Base-by-base conservation (phyloP, 2,888 invertebrate species). In the Drosophila anomalipes region DNA sequence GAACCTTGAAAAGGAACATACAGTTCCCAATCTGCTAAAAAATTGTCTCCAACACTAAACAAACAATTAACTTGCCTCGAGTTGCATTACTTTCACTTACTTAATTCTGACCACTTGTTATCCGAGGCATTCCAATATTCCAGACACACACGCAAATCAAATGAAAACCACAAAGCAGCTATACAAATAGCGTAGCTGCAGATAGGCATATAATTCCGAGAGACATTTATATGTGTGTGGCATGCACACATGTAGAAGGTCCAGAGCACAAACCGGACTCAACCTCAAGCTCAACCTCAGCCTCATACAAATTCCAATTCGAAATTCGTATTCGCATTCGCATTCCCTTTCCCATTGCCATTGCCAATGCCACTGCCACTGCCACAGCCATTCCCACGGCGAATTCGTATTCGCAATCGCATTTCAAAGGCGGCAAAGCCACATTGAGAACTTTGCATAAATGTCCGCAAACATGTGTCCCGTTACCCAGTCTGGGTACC, bases 401-500 rank as follows among this genome's bases (percentile, higher is more conserved):
- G 7, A 49, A 67, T 53, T 33, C 47, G 41, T 61, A 71, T 64
- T 68, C 60, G 53, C 72, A 73, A 67, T 74, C 67, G 61, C 79
- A 78, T 59, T 57, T 76, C 69, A 70, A 79, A 75, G 61, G 68
- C 57, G 41, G 32, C 39, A 63, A 19, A 58, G 62, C 44, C 56
- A 78, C 56, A 77, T 58, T 52, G 64, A 74, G 73, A 89, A 82
- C 65, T 89, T 82, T 80, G 90, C 90, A 89, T 86, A 87, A 87
- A 86, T 90, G 90, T 86, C 86, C 90, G 75, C 90, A 90, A 87
- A 83, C 90, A 87, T 87, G 90, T 89, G 89, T 77, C 70, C 75
- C 70, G 60, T 53, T 76, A 52, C 41, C 68, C 61, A 51, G 37
- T 47, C 47, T 47, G 47, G 26, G 16, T 4, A 26, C 49, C 39